A percentile compares a stretch with the other conserved stretches of the same genome.
phyloP scores from a whole-genome alignment of 2,888 invertebrate species.

The Apotomis capreana region DNA sequence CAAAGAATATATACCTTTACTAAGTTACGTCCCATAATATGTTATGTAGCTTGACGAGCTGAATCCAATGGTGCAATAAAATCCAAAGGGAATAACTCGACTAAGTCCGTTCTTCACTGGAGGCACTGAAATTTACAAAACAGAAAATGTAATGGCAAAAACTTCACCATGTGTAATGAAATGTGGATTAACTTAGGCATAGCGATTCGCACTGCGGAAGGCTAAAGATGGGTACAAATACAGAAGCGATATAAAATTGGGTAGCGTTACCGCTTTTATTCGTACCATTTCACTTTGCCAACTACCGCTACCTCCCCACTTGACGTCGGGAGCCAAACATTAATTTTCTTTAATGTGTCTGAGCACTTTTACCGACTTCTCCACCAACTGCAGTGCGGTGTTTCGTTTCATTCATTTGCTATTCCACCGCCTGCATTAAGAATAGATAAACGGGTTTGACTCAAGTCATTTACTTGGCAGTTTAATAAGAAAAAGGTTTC shows the following conservation, averaged over 20 bases:
- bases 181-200: constrained; percentile 64
- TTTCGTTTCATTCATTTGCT: constrained; percentile 78
- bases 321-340: constrained; percentile 81
- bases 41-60: no score
- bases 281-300: constrained; percentile 80
- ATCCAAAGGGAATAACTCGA: no score
- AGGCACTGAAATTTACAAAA: constrained; percentile 55
- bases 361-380: constrained; percentile 78
- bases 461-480: constrained; percentile 71
- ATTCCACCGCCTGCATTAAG: constrained; percentile 75
- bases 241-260: constrained; percentile 73
- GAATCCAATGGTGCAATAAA: no score
- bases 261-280: constrained; percentile 69
- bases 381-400: constrained; percentile 79
- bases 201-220: constrained; percentile 58
- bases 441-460: constrained; percentile 71
- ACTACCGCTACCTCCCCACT: constrained; percentile 73
- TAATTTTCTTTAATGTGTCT: constrained; percentile 84
- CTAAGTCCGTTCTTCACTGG: no score
- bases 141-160: constrained; percentile 47
- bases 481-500: constrained; percentile 73
- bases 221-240: constrained; percentile 68
- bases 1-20: no score
- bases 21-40: constrained; percentile 44
- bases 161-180: constrained; percentile 61